Evolutionary conservation across 2,888 invertebrate genomes (phyloP).

Genomic region (Epinotia brunnichana): DNA sequence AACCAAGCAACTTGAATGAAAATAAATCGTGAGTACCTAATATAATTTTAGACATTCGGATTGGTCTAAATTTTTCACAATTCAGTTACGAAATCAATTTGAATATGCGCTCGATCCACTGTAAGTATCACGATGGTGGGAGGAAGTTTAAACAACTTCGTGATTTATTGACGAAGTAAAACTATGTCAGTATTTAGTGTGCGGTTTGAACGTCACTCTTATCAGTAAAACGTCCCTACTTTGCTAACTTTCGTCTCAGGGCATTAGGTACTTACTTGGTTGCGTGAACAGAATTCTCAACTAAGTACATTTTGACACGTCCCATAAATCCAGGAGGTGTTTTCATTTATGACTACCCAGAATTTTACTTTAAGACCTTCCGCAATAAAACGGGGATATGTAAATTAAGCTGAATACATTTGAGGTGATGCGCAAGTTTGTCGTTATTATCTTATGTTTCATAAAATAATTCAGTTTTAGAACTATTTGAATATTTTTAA

Average conservation of each 20-base stretch:
- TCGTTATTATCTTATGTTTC: constrained; percentile 44
- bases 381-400: constrained; percentile 41
- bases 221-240: constrained; percentile 63
- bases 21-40: constrained; percentile 45
- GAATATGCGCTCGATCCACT: constrained; percentile 28
- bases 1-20: background rate
- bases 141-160: constrained; percentile 63
- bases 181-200: constrained; percentile 72
- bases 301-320: constrained; percentile 41
- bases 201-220: constrained; percentile 66
- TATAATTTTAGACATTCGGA: constrained; percentile 24
- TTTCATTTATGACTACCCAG: constrained; percentile 42
- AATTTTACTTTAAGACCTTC: constrained; percentile 40
- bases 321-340: constrained; percentile 42
- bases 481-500: constrained; percentile 39
- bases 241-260: constrained; percentile 54
- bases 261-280: constrained; percentile 51
- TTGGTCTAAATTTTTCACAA: constrained; percentile 29
- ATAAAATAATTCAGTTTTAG: constrained; percentile 43
- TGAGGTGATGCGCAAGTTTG: constrained; percentile 42
- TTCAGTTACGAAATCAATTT: constrained; percentile 36
- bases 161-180: constrained; percentile 73
- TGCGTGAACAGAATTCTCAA: constrained; percentile 38
- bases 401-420: constrained; percentile 42
- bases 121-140: constrained; percentile 48